Conservation (phyloP, 2,888 invertebrate species). For the Pomacea canaliculata region DNA sequence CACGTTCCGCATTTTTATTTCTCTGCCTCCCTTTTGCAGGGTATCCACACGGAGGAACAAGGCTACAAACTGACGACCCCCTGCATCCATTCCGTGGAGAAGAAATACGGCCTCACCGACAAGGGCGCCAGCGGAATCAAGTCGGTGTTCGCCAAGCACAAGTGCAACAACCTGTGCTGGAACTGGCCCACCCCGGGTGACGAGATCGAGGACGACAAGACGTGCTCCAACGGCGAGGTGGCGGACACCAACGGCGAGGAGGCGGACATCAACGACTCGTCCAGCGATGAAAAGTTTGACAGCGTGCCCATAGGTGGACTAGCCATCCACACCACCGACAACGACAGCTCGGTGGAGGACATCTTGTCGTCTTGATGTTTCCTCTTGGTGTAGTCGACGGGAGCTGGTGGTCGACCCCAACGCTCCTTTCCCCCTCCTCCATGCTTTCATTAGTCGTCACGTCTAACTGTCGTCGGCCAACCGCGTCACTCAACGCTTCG, state of each 20-base stretch:
- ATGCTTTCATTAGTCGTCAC: too few relatives aligned
- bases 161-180: constrained; percentile 38
- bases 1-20: too few relatives aligned
- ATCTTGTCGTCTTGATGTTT: too few relatives aligned
- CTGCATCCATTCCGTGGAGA: constrained; percentile 35
- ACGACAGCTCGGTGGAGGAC: too few relatives aligned
- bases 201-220: constrained; percentile 2
- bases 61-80: constrained; percentile 41
- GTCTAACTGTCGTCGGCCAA: too few relatives aligned
- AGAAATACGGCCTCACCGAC: constrained; percentile 33
- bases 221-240: neutral
- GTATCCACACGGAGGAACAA: constrained; percentile 32
- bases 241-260: neutral
- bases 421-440: too few relatives aligned
- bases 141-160: constrained; percentile 33
- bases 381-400: too few relatives aligned
- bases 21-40: constrained; percentile 22
- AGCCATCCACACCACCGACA: too few relatives aligned
- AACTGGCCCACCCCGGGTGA: constrained; percentile 17
- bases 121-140: constrained; percentile 31
- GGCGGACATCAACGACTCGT: neutral
- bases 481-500: too few relatives aligned
- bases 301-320: too few relatives aligned
- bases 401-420: too few relatives aligned
- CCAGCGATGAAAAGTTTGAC: too few relatives aligned